A percentile compares a stretch with the other conserved stretches of the same genome.
Evolutionary conservation across 2,113 vertebrate species (phyloP).

Genomic region (Labeo rohita): DNA sequence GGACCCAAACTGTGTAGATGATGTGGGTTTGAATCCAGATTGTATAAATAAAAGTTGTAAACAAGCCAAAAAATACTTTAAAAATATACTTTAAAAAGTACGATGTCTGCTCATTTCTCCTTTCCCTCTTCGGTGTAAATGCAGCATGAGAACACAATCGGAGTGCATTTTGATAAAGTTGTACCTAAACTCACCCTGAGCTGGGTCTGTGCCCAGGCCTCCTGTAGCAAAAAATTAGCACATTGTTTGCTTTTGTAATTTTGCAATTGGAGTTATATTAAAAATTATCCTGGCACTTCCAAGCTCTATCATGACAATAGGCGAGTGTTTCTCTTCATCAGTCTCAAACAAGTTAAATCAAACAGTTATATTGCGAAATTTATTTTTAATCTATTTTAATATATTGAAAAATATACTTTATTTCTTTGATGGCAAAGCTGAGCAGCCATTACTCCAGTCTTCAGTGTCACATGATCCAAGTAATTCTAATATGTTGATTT

Average conservation of each 20-base stretch:
- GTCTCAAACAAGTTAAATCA: too few relatives aligned
- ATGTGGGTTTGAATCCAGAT: neutral
- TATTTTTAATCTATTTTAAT: too few relatives aligned
- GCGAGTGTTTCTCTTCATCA: too few relatives aligned
- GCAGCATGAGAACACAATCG: neutral
- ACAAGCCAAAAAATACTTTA: neutral
- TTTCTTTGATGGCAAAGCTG: neutral
- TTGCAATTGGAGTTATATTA: too few relatives aligned
- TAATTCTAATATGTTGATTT: neutral
- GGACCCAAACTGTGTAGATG: neutral
- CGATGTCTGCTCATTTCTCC: neutral
- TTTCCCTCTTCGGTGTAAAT: neutral
- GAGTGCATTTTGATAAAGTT: neutral
- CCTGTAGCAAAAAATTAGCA: too few relatives aligned
- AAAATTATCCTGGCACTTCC: too few relatives aligned
- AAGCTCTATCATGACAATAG: too few relatives aligned
- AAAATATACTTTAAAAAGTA: too few relatives aligned
- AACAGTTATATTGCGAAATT: too few relatives aligned
- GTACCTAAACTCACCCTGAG: conserved; percentile 10
- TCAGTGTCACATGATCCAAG: neutral
- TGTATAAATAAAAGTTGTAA: too few relatives aligned
- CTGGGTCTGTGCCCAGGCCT: conserved; percentile 10
- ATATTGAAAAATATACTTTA: neutral
- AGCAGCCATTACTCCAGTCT: neutral
- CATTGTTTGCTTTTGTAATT: too few relatives aligned